phyloP scores from a whole-genome alignment of 2,113 vertebrate genomes.

The Eublepharis macularius region DNA sequence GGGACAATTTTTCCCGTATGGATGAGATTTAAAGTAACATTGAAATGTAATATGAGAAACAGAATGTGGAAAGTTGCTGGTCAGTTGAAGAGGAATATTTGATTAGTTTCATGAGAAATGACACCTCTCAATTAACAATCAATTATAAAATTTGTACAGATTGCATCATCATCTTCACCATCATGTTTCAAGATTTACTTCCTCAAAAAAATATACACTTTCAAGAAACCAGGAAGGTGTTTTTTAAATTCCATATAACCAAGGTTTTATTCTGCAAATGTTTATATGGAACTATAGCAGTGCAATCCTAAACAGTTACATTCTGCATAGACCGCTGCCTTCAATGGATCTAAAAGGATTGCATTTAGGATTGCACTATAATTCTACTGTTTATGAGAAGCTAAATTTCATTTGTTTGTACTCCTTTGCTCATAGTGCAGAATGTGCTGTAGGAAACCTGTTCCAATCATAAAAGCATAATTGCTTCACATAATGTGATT shows the following conservation, averaged over 20 bases:
- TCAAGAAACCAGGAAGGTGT: background rate
- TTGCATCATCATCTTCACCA: no score
- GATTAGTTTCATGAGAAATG: background rate
- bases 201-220: background rate
- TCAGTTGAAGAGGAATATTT: background rate
- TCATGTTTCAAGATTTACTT: background rate
- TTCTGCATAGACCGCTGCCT: no score
- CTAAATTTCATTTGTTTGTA: background rate
- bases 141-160: background rate
- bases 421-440: background rate
- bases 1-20: no score
- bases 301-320: no score
- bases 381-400: background rate
- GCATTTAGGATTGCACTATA: background rate
- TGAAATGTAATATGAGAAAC: no score
- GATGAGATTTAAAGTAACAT: no score
- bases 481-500: background rate
- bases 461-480: background rate
- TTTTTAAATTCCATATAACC: background rate
- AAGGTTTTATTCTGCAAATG: background rate
- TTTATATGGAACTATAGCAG: background rate
- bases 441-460: background rate
- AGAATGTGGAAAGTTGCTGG: no score
- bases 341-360: no score
- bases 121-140: background rate